Evolutionary conservation across 2,113 vertebrate species (phyloP).

Genomic region (Alaudala cheleensis): DNA sequence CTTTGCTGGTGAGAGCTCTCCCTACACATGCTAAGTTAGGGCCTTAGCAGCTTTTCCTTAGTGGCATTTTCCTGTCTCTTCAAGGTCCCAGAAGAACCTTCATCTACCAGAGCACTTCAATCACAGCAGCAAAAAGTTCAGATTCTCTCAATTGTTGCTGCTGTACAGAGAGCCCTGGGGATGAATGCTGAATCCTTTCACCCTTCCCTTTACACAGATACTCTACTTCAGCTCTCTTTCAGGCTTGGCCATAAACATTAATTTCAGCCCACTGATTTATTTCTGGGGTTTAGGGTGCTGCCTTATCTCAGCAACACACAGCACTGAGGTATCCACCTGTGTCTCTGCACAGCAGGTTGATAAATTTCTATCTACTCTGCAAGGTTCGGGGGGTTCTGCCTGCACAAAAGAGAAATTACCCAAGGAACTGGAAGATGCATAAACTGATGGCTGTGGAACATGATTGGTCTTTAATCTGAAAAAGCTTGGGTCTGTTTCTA

Average conservation of each 20-base stretch:
- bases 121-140: neutral
- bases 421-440: neutral
- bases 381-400: neutral
- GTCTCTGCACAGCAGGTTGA: neutral
- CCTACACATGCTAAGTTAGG: neutral
- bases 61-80: neutral
- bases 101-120: neutral
- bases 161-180: neutral
- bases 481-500: neutral
- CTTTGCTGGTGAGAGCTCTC: neutral
- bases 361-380: neutral
- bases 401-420: neutral
- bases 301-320: neutral
- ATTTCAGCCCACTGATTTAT: neutral
- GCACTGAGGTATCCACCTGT: neutral
- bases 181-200: neutral
- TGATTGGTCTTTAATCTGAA: neutral
- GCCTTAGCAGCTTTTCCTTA: neutral
- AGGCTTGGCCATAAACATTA: neutral
- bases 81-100: neutral
- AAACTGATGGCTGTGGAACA: neutral
- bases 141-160: neutral
- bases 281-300: neutral
- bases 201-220: neutral
- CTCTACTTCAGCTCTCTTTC: neutral